These are phyloP conservation scores for Aricia artaxerxes DNA, from an alignment of 2,888 invertebrate species.

Conservation along the genomic window DNA sequence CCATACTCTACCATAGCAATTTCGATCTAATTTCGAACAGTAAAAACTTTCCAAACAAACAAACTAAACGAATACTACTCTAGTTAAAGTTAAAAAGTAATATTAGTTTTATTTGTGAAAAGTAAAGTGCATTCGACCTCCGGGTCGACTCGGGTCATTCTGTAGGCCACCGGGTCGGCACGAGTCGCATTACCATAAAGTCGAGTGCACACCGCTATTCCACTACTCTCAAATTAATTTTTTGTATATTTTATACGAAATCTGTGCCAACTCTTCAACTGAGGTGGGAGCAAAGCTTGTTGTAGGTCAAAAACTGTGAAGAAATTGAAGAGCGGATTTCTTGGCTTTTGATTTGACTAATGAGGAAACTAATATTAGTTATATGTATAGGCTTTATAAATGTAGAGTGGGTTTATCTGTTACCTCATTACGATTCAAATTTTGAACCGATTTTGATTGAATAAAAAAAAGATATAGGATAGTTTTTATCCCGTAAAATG, in stretches of 20 bases:
- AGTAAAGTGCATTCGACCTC: slow-evolving; percentile 15
- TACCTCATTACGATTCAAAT: too few species aligned
- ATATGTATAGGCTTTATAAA: too few species aligned
- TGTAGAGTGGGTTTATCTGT: too few species aligned
- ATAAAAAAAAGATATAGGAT: too few species aligned
- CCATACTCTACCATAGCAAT: neutral
- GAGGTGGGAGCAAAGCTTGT: neutral
- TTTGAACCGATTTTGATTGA: too few species aligned
- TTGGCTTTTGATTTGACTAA: too few species aligned
- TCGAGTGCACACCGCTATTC: slow-evolving; percentile 12
- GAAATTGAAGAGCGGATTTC: too few species aligned
- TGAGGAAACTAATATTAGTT: too few species aligned
- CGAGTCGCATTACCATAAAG: slow-evolving; percentile 11
- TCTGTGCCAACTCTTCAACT: slow-evolving; percentile 9
- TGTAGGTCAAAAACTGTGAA: neutral
- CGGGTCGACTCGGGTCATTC: neutral
- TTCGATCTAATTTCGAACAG: neutral
- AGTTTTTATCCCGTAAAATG: too few species aligned
- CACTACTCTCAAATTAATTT: neutral
- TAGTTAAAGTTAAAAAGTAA: neutral
- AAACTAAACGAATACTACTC: neutral
- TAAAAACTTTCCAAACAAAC: neutral
- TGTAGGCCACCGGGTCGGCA: slow-evolving; percentile 9
- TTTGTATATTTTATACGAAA: slow-evolving; percentile 20
- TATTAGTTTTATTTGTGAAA: slow-evolving; percentile 4